Percentiles rank a stretch among this genome's conserved stretches.
Evolutionary conservation across 2,113 vertebrate genomes (phyloP).

Genomic region (Dromas ardeola): DNA sequence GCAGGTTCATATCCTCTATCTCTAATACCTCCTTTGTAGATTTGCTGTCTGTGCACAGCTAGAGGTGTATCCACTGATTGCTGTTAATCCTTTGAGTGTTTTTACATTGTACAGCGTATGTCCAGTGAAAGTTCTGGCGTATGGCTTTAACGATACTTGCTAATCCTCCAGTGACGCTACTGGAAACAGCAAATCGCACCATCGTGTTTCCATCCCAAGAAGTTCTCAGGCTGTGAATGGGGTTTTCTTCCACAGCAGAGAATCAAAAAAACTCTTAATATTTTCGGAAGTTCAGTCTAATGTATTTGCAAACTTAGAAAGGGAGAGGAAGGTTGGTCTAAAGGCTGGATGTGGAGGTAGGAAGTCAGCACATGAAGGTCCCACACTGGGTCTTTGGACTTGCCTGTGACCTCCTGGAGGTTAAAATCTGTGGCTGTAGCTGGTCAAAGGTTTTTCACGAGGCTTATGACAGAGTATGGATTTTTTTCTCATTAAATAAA

Average conservation of each 20-base stretch:
- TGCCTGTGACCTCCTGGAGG: background rate
- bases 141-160: background rate
- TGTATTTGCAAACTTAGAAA: background rate
- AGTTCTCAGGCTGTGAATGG: background rate
- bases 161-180: background rate
- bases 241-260: background rate
- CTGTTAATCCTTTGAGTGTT: slow-evolving; percentile 53
- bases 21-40: slow-evolving; percentile 24
- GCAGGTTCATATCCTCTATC: background rate
- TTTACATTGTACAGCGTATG: slow-evolving; percentile 2
- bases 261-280: background rate
- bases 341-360: background rate
- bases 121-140: slow-evolving; percentile 3
- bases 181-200: background rate
- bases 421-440: background rate
- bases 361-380: background rate
- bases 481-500: background rate
- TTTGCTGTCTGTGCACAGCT: background rate
- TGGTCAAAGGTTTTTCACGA: background rate
- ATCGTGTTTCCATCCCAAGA: background rate
- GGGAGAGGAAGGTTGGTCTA: background rate
- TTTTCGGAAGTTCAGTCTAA: background rate
- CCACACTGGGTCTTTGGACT: background rate
- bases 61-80: slow-evolving; percentile 9
- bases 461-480: background rate